Evolutionary conservation across 2,797 vertebrate species (phyloP).

Genomic region (Scolopax rusticola): DNA sequence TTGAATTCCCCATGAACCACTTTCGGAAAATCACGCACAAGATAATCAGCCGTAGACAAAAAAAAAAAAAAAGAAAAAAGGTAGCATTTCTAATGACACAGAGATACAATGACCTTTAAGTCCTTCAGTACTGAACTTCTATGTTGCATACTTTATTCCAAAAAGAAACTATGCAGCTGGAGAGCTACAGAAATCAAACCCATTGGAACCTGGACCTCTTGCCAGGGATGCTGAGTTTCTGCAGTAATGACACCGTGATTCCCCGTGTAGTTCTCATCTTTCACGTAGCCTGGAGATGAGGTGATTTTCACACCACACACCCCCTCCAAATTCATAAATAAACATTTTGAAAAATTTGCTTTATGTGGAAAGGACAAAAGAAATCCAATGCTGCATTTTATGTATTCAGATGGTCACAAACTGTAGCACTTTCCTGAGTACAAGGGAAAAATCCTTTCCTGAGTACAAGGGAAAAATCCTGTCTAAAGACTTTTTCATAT

Average conservation of each 20-base stretch:
- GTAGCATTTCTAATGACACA: conserved; percentile 11
- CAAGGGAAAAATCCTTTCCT: neutral
- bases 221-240: neutral
- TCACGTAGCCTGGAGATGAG: rapidly evolving
- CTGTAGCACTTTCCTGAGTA: neutral
- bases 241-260: rapidly evolving
- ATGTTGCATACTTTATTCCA: conserved; percentile 3
- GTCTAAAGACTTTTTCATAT: neutral
- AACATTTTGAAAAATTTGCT: neutral
- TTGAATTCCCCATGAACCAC: conserved; percentile 40
- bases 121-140: neutral
- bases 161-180: neutral
- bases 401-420: neutral
- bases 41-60: neutral
- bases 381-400: neutral
- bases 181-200: neutral
- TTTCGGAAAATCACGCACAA: conserved; percentile 31
- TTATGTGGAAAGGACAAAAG: neutral
- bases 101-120: conserved; percentile 28
- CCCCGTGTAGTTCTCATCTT: neutral
- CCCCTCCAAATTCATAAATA: neutral
- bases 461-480: neutral
- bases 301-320: neutral
- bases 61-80: neutral
- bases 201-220: neutral